Conservation (phyloP, 2,797 vertebrate genomes). For the Mareca penelope region DNA sequence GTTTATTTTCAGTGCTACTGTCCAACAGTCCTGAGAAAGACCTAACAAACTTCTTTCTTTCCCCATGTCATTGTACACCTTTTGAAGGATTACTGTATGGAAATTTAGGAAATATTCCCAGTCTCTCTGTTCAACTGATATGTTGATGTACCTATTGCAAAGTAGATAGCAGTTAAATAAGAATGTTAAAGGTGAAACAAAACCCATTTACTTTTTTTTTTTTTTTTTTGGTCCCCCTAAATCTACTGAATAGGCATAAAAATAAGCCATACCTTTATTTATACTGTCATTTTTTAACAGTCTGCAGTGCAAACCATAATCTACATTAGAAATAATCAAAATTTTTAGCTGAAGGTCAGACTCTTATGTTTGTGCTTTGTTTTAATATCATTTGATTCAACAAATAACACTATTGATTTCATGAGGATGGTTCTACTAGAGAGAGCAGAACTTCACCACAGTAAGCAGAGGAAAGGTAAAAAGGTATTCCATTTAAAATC, state of each 20-base stretch:
- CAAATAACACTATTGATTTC: conserved; percentile 41
- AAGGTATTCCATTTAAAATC: not conserved
- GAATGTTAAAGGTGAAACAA: not conserved
- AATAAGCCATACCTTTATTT: conserved; percentile 42
- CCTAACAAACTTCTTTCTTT: not conserved
- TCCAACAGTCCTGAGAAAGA: not conserved
- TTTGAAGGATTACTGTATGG: not conserved
- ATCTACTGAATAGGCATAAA: not conserved
- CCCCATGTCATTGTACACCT: not conserved
- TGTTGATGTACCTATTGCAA: not conserved
- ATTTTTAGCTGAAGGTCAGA: conserved; percentile 41
- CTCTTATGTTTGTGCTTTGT: not conserved
- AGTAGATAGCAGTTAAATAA: not conserved
- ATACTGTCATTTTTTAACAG: conserved; percentile 32
- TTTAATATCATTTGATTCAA: conserved; percentile 39
- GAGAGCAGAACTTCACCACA: conserved; percentile 3
- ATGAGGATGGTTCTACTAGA: not conserved
- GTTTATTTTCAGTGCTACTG: not conserved
- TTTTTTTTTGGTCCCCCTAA: not conserved
- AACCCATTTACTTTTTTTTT: not conserved
- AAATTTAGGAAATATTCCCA: not conserved
- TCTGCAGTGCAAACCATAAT: conserved; percentile 31
- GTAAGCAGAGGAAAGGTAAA: not conserved
- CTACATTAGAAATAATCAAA: conserved; percentile 46
- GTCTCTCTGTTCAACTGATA: not conserved